Evolutionary conservation across 2,888 invertebrate species (phyloP).

Genomic region (Temnothorax ravouxi): DNA sequence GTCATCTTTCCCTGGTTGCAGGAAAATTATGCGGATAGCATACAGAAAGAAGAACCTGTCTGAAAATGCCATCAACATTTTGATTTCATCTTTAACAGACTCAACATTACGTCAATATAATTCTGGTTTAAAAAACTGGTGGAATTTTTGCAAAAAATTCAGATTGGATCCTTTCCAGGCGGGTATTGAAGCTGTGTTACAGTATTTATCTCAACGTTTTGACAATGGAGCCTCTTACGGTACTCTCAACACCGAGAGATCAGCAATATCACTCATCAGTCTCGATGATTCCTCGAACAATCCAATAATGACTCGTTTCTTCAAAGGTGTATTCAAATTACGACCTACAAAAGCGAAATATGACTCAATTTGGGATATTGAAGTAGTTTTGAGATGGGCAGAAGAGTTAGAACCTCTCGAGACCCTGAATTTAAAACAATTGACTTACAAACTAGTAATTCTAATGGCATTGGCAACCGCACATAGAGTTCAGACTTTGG

Average conservation of each 20-base stretch:
- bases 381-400: conserved; percentile 57
- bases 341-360: conserved; percentile 64
- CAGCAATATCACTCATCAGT: conserved; percentile 61
- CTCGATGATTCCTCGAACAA: conserved; percentile 51
- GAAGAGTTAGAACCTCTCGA: conserved; percentile 50
- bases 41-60: not conserved
- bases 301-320: conserved; percentile 55
- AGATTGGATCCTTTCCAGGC: conserved; percentile 6
- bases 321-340: conserved; percentile 59
- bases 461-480: conserved; percentile 65
- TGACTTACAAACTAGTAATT: conserved; percentile 61
- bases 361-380: conserved; percentile 61
- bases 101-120: not conserved
- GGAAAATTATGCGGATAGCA: not conserved
- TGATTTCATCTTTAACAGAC: conserved; percentile 27
- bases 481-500: conserved; percentile 66
- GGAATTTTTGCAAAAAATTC: not conserved
- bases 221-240: not conserved
- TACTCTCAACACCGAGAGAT: conserved; percentile 52
- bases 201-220: conserved; percentile 9
- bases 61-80: conserved; percentile 41
- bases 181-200: conserved; percentile 9
- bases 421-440: conserved; percentile 48
- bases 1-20: conserved; percentile 22
- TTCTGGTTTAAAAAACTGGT: not conserved